Base-by-base conservation (phyloP, 2,113 vertebrate genomes). In the Centropristis striata region DNA sequence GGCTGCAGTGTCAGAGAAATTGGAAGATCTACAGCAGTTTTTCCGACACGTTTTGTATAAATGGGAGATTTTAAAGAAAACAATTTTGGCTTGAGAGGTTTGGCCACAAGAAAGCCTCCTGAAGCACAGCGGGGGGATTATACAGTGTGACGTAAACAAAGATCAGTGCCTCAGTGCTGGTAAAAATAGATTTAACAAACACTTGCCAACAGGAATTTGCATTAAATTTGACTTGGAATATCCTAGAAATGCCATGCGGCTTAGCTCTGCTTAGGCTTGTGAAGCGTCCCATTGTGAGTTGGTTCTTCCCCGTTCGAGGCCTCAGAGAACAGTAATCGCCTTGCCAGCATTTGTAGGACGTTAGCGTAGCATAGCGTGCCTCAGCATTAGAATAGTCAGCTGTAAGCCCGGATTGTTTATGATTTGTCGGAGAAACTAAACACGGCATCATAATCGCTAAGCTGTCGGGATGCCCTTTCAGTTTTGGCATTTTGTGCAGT, bases 161-260 rank as follows among this genome's bases (percentile, higher is more conserved):
- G 79, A 83, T 81, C 70, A 67, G 49, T 46, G 49, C 55, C 53
- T 57, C 23, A 49, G 25, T 32, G 63, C n/a, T 77, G 75, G 63
- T 81, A 88, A 88, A 88, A 91, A 90, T 86, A 92, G 92, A 71
- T 65, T 75, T 41, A 71, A 76, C 51, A 71, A 75, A 82, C 80
- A 72, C 59, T 81, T 66, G 71, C 65, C 55, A 79, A 73, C 25
- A 66, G 46, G 49, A 88, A 71, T 91, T 85, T 70, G 67, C 66
- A 64, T 76, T 69, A 39, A 75, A 54, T 79, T 81, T 73, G 55
- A 75, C 83, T 86, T 74, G 71, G 78, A 79, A 65, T 71, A 61
- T 75, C 79, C 60, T 12, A 68, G 55, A 84, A 86, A 89, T 84
- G 71, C 72, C 73, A 55, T 11, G 25, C 15, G 13, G 72, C 78